A percentile compares a stretch with the other conserved stretches of the same genome.
These are phyloP conservation scores for Goniozus legneri DNA, from an alignment of 1,140 invertebrate species.

Conservation along the genomic window DNA sequence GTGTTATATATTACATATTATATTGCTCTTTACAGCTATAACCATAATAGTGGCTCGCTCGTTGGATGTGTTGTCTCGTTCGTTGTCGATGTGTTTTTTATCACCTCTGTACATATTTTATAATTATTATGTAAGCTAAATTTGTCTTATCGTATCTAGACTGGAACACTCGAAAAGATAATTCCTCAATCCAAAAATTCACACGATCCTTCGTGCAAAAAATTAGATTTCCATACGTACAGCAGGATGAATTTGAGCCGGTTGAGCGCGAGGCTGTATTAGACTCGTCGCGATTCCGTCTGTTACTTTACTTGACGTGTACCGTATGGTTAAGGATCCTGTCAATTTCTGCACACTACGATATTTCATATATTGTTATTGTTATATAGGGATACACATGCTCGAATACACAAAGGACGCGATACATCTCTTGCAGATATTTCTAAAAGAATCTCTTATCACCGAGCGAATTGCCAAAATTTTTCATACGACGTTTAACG, in stretches of 20 bases:
- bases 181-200: slow-evolving; percentile 11
- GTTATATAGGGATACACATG: slow-evolving; percentile 20
- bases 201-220: no score
- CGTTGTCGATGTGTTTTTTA: slow-evolving; percentile 55
- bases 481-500: neutral
- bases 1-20: slow-evolving; percentile 15
- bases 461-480: neutral
- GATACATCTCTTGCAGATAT: slow-evolving; percentile 43
- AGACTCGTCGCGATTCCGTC: no score
- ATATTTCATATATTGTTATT: slow-evolving; percentile 19
- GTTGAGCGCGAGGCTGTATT: no score
- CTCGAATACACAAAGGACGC: slow-evolving; percentile 6
- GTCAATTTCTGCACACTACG: no score
- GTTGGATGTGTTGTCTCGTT: slow-evolving; percentile 57
- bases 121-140: slow-evolving; percentile 49
- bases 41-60: slow-evolving; percentile 55
- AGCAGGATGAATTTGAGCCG: no score
- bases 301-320: no score
- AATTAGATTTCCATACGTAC: no score
- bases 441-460: slow-evolving; percentile 35
- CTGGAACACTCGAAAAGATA: slow-evolving; percentile 41
- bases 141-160: slow-evolving; percentile 49
- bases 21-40: slow-evolving; percentile 50
- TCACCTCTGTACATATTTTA: slow-evolving; percentile 51
- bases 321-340: no score